A percentile compares a stretch with the other conserved stretches of the same genome.
Conservation (phyloP, 1,140 invertebrate species). For the Papilio aristodemus region DNA sequence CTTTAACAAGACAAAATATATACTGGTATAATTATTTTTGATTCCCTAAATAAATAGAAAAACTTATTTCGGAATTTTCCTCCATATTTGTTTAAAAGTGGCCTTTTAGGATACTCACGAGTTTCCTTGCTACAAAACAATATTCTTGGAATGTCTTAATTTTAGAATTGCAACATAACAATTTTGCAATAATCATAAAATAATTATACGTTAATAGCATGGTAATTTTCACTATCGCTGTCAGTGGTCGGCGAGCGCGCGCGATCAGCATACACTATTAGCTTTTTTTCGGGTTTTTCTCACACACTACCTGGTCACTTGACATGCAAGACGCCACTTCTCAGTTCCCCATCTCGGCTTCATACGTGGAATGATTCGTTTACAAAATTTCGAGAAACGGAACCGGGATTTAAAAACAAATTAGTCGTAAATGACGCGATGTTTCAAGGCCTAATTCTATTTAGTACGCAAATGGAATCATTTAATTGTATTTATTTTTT, state of each 20-base stretch:
- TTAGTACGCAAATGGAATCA: conserved; percentile 46
- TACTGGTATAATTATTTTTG: too few relatives aligned
- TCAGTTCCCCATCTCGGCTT: conserved; percentile 48
- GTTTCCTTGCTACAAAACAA: too few relatives aligned
- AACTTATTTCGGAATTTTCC: too few relatives aligned
- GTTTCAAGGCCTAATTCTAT: conserved; percentile 59
- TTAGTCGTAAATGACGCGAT: conserved; percentile 48
- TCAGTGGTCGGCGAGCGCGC: conserved; percentile 32
- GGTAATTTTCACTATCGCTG: conserved; percentile 53
- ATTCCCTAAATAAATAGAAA: too few relatives aligned
- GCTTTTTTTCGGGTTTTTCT: conserved; percentile 63
- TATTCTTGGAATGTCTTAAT: not conserved
- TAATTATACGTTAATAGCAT: conserved; percentile 25
- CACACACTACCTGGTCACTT: conserved; percentile 53
- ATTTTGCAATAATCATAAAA: conserved; percentile 21
- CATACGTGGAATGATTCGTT: conserved; percentile 56
- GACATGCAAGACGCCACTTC: conserved; percentile 45
- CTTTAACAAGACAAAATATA: too few relatives aligned
- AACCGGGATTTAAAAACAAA: conserved; percentile 54
- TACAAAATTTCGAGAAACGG: conserved; percentile 58
- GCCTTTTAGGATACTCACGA: too few relatives aligned
- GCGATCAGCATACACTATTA: conserved; percentile 46
- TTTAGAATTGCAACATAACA: too few relatives aligned
- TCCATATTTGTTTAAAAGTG: too few relatives aligned
- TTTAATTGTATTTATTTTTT: conserved; percentile 55